These are phyloP conservation scores for Malacoraja senta DNA, from an alignment of 2,797 vertebrate genomes.

Conservation along the genomic window DNA sequence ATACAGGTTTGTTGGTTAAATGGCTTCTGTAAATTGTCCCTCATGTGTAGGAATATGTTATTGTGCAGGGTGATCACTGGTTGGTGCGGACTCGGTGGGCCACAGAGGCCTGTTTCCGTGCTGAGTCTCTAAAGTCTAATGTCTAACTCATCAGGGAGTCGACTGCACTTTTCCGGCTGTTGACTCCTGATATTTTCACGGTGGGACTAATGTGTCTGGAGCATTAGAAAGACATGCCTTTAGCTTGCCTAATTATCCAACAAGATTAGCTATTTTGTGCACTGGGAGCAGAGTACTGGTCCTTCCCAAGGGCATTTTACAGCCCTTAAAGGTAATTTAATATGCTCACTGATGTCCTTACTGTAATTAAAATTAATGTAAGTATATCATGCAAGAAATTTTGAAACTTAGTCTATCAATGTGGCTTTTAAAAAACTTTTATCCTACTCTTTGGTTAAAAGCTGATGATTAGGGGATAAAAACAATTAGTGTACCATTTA, in stretches of 20 bases:
- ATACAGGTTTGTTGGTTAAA: too few relatives aligned
- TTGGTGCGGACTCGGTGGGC: too few relatives aligned
- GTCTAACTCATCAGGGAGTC: not conserved
- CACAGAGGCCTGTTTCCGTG: too few relatives aligned
- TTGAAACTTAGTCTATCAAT: not conserved
- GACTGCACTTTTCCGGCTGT: not conserved
- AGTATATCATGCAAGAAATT: not conserved
- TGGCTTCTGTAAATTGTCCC: too few relatives aligned
- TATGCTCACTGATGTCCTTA: not conserved
- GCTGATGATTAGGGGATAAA: not conserved
- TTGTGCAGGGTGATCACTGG: too few relatives aligned
- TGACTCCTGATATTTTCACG: not conserved
- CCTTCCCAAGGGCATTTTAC: not conserved
- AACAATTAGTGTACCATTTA: not conserved
- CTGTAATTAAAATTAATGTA: not conserved
- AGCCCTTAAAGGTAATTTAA: not conserved
- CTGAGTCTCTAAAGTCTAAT: too few relatives aligned
- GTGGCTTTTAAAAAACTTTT: not conserved
- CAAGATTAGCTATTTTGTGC: not conserved
- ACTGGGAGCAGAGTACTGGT: not conserved
- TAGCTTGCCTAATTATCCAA: not conserved
- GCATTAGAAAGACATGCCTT: not conserved
- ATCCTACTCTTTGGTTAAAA: not conserved
- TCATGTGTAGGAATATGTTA: too few relatives aligned
- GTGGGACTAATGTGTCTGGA: not conserved